A percentile compares a stretch with the other conserved stretches of the same genome.
phyloP scores from a whole-genome alignment of 2,888 invertebrate genomes.

The Andrena bucephala region DNA sequence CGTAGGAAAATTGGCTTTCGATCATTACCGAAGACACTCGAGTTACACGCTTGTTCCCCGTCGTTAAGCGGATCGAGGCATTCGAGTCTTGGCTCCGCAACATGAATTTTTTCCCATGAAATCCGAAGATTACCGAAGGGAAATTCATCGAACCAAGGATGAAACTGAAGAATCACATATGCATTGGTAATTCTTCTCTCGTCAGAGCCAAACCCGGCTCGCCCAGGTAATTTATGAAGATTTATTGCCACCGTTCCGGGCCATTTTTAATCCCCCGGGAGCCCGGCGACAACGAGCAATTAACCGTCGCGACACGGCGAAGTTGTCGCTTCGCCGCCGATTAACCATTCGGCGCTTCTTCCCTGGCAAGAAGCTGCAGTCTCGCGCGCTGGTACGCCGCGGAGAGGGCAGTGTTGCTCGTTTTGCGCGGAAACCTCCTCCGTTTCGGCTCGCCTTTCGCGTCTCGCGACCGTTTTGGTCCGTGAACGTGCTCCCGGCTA shows the following conservation, averaged over 20 bases:
- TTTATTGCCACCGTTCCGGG: slow-evolving; percentile 42
- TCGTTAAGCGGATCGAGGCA: not conserved
- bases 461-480: slow-evolving; percentile 12
- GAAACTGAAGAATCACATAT: not conserved
- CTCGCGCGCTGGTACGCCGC: slow-evolving; percentile 10
- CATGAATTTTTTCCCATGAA: too few species aligned
- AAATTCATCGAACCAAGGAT: too few species aligned
- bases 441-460: slow-evolving; percentile 22
- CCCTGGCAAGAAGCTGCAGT: not conserved
- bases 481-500: slow-evolving; percentile 15
- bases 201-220: not conserved
- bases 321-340: slow-evolving; percentile 14
- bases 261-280: slow-evolving; percentile 28
- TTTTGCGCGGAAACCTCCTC: slow-evolving; percentile 6
- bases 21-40: not conserved
- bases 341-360: slow-evolving; percentile 28
- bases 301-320: slow-evolving; percentile 24
- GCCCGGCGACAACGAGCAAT: slow-evolving; percentile 40
- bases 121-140: too few species aligned
- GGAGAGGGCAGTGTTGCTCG: not conserved
- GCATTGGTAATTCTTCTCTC: not conserved
- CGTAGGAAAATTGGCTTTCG: slow-evolving; percentile 57
- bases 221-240: slow-evolving; percentile 61
- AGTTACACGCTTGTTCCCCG: not conserved
- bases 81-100: not conserved